Evolutionary conservation across 2,113 vertebrate species (phyloP).

Genomic region (Zosterops borbonicus): DNA sequence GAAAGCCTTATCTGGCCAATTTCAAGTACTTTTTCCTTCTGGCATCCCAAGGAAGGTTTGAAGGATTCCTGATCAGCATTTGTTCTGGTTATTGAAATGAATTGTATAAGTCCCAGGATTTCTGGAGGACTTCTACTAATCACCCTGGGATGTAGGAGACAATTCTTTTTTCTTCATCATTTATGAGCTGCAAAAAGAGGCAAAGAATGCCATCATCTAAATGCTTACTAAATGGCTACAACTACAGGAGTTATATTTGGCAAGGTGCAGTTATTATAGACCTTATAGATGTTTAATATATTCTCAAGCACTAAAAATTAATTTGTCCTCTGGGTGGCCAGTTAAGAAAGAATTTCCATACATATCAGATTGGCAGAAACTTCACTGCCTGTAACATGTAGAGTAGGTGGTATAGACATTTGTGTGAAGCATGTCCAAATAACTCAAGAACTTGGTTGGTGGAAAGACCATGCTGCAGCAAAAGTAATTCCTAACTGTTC

Average conservation of each 20-base stretch:
- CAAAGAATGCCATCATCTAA: neutral
- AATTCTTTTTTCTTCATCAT: neutral
- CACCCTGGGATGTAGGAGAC: neutral
- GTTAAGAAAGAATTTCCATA: neutral
- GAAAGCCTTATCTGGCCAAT: neutral
- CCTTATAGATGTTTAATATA: neutral
- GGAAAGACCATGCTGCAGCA: neutral
- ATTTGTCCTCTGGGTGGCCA: neutral
- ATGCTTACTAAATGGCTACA: neutral
- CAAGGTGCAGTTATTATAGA: neutral
- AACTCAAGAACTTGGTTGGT: neutral
- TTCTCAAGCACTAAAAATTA: neutral
- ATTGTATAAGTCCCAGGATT: neutral
- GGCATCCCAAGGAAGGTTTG: neutral
- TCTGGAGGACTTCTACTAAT: neutral
- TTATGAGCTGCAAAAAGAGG: neutral
- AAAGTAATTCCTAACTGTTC: neutral
- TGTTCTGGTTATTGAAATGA: neutral
- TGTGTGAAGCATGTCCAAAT: neutral
- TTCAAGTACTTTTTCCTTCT: neutral
- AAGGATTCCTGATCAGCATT: neutral
- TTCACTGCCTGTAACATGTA: neutral
- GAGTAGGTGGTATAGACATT: neutral
- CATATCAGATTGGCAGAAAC: neutral
- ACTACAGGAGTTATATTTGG: neutral